phyloP scores from a whole-genome alignment of 1,140 invertebrate genomes.

The Copidosoma floridanum region DNA sequence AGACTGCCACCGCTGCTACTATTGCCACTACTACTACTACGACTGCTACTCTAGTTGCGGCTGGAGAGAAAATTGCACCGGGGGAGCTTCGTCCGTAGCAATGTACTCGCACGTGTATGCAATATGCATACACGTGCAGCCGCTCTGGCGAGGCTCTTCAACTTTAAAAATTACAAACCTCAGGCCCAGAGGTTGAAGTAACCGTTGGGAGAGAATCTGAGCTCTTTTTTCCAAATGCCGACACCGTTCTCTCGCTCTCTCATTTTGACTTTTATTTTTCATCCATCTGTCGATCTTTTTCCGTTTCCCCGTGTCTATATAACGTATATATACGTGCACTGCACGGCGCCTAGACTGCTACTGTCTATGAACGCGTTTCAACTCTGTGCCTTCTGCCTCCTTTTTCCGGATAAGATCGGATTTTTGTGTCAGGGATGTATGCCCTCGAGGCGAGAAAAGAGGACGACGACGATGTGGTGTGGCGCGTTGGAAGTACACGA shows the following conservation, averaged over 20 bases:
- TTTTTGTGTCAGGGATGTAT: slow-evolving; percentile 36
- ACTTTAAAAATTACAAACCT: slow-evolving; percentile 3
- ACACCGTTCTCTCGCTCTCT: slow-evolving; percentile 23
- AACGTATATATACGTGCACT: neutral
- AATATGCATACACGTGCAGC: too few relatives aligned
- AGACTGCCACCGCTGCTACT: too few relatives aligned
- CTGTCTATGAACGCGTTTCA: neutral
- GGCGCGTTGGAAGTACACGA: neutral
- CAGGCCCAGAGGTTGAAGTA: neutral
- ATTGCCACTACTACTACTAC: neutral
- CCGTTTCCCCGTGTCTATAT: neutral
- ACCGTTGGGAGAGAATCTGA: neutral
- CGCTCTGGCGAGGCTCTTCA: too few relatives aligned
- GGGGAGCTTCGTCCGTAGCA: too few relatives aligned
- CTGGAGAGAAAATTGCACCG: too few relatives aligned
- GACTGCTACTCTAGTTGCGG: neutral
- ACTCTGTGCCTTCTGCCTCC: slow-evolving; percentile 7
- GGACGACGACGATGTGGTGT: too few relatives aligned
- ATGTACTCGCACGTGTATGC: too few relatives aligned
- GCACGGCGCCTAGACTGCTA: too few relatives aligned
- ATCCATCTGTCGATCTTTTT: slow-evolving; percentile 19
- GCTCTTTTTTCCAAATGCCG: neutral
- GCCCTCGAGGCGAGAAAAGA: neutral
- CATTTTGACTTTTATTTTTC: slow-evolving; percentile 25
- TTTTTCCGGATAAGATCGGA: slow-evolving; percentile 37